phyloP scores from a whole-genome alignment of 2,888 invertebrate genomes.

The Villa cingulata region DNA sequence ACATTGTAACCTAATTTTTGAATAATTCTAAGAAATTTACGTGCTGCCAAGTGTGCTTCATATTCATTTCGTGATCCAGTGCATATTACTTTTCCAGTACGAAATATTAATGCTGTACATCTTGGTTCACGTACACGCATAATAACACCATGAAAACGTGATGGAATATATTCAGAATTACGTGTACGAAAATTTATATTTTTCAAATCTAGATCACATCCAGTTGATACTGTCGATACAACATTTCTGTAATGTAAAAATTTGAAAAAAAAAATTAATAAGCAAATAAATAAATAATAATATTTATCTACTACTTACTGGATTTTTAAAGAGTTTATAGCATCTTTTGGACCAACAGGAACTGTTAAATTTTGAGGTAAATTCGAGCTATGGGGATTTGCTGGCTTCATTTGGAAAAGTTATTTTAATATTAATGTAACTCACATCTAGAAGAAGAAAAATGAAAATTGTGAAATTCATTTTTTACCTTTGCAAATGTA shows the following conservation, averaged over 20 bases:
- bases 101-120: conserved; percentile 55
- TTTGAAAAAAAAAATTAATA: too few species aligned
- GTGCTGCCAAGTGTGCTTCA: conserved; percentile 61
- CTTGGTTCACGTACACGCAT: conserved; percentile 71
- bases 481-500: conserved; percentile 9
- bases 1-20: conserved; percentile 71
- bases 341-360: conserved; percentile 43
- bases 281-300: not conserved
- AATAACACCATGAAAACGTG: conserved; percentile 66
- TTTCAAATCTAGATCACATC: conserved; percentile 55
- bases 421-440: too few species aligned
- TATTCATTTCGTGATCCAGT: conserved; percentile 74
- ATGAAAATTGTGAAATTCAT: not conserved
- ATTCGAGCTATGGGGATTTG: conserved; percentile 40
- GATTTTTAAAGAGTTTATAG: conserved; percentile 45
- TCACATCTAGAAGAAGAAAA: too few species aligned
- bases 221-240: conserved; percentile 64
- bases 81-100: conserved; percentile 70
- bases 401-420: not conserved
- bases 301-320: conserved; percentile 45
- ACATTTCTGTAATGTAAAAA: conserved; percentile 46
- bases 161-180: conserved; percentile 72
- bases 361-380: conserved; percentile 39
- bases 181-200: conserved; percentile 65
- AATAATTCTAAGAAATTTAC: conserved; percentile 74